These are phyloP conservation scores for Scolopax bukidnonensis DNA, from an alignment of 2,797 vertebrate species.

Conservation along the genomic window DNA sequence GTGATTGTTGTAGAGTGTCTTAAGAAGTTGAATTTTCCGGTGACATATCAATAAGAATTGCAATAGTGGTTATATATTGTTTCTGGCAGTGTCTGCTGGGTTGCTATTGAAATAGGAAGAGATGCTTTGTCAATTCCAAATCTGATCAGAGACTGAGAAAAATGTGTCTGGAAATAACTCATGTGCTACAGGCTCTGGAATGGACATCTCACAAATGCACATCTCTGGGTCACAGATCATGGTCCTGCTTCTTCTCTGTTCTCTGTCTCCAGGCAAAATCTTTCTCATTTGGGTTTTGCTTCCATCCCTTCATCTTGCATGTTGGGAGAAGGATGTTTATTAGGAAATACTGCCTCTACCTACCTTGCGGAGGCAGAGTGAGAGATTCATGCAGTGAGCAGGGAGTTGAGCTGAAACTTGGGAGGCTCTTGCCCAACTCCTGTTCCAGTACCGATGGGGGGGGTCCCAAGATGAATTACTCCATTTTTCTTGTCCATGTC, in stretches of 20 bases:
- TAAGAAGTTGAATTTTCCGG: background rate
- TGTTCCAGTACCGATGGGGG: background rate
- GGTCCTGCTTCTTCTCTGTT: background rate
- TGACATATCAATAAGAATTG: background rate
- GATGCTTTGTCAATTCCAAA: background rate
- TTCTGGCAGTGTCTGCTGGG: background rate
- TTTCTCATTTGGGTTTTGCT: background rate
- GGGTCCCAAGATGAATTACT: background rate
- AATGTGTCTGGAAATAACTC: background rate
- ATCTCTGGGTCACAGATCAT: background rate
- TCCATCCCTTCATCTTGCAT: background rate
- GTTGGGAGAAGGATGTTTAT: background rate
- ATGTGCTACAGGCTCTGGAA: background rate
- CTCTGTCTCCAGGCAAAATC: background rate
- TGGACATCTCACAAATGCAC: background rate
- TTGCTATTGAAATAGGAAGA: background rate
- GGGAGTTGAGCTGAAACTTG: background rate
- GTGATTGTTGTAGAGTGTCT: background rate
- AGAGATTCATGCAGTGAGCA: background rate
- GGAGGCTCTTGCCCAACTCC: background rate
- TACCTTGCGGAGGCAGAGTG: background rate
- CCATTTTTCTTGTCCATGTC: background rate
- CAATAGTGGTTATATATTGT: background rate
- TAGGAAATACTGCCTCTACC: background rate
- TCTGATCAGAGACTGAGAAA: background rate